Evolutionary conservation across 2,888 invertebrate species (phyloP).

Genomic region (Pinctada fucata): DNA sequence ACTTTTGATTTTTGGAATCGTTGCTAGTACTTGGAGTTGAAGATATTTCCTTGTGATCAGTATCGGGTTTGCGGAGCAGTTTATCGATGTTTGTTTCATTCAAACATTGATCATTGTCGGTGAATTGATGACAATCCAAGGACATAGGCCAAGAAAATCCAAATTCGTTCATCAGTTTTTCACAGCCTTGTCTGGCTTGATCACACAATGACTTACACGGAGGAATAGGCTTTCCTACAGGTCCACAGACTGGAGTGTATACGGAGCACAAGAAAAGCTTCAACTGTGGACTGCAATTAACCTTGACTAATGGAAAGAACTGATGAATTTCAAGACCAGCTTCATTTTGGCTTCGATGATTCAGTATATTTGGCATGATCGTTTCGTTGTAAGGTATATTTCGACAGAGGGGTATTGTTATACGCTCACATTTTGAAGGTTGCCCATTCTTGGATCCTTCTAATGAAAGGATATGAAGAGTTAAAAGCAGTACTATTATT

Average conservation of each 20-base stretch:
- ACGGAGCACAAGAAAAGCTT: slow-evolving; percentile 22
- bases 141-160: too few relatives aligned
- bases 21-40: too few relatives aligned
- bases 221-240: slow-evolving; percentile 8
- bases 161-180: slow-evolving; percentile 13
- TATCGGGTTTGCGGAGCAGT: too few relatives aligned
- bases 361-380: slow-evolving; percentile 23
- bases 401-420: slow-evolving; percentile 16
- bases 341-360: slow-evolving; percentile 18
- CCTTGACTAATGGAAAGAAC: slow-evolving; percentile 24
- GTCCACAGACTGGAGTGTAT: slow-evolving; percentile 23
- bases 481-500: too few relatives aligned
- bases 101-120: too few relatives aligned
- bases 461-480: too few relatives aligned
- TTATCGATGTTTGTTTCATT: too few relatives aligned
- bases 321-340: slow-evolving; percentile 1
- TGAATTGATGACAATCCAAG: too few relatives aligned
- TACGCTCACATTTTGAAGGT: slow-evolving; percentile 29
- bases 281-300: slow-evolving; percentile 22
- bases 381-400: slow-evolving; percentile 33
- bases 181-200: slow-evolving; percentile 16
- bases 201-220: slow-evolving; percentile 24
- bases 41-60: too few relatives aligned
- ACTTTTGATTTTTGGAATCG: too few relatives aligned
- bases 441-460: too few relatives aligned